These are phyloP conservation scores for Tipula lateralis DNA, from an alignment of 2,888 invertebrate species.

Conservation along the genomic window DNA sequence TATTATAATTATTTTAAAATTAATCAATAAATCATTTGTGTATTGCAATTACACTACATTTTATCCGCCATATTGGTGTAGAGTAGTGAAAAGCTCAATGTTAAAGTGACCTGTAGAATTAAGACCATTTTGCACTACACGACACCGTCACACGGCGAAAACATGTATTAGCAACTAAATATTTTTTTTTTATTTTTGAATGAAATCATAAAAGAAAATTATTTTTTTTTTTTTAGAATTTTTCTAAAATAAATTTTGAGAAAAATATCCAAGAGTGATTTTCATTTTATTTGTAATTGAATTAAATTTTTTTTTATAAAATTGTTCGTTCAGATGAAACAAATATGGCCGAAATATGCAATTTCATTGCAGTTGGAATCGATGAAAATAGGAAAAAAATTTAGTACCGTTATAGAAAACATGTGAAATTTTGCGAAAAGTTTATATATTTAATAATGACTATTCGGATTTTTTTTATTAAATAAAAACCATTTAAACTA, in stretches of 20 bases:
- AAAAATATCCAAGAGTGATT: not conserved
- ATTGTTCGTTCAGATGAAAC: not conserved
- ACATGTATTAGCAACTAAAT: not conserved
- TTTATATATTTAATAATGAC: not conserved
- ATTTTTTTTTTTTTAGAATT: not conserved
- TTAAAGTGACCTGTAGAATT: constrained; percentile 27
- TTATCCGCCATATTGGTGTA: constrained; percentile 25
- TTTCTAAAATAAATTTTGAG: not conserved
- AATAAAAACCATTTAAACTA: not conserved
- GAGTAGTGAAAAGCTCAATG: not conserved
- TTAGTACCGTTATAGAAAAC: not conserved
- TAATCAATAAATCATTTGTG: not conserved
- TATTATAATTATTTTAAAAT: not conserved
- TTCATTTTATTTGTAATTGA: not conserved
- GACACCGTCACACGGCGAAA: not conserved
- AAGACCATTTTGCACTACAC: not conserved
- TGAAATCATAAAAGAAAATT: not conserved
- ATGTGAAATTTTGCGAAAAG: not conserved
- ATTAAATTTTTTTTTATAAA: not conserved
- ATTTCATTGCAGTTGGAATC: constrained; percentile 31
- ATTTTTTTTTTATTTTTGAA: too few species aligned
- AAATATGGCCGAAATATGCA: constrained; percentile 33
- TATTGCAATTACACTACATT: not conserved
- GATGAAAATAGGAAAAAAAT: not conserved
- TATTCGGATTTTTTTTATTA: not conserved